phyloP scores from a whole-genome alignment of 2,113 vertebrate species.

The Montifringilla adamsi region DNA sequence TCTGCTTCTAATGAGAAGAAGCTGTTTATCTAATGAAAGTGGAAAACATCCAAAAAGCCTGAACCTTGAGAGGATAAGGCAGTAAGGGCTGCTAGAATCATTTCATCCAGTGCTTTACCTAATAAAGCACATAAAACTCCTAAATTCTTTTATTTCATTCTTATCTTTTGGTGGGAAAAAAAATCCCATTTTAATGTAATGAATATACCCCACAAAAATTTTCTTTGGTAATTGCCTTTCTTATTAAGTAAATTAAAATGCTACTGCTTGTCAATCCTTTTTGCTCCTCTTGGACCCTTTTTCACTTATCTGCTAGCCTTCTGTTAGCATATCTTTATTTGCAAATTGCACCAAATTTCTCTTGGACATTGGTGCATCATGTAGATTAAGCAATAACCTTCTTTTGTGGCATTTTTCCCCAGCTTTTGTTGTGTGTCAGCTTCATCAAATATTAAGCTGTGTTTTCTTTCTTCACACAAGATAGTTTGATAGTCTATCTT shows the following conservation, averaged over 20 bases:
- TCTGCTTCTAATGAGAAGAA: slow-evolving; percentile 36
- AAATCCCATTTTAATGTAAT: background rate
- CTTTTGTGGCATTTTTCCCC: background rate
- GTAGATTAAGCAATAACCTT: background rate
- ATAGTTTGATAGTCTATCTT: background rate
- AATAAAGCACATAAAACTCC: background rate
- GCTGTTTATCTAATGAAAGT: slow-evolving; percentile 44
- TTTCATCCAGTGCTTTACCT: background rate
- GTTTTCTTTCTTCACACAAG: background rate
- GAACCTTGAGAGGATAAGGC: background rate
- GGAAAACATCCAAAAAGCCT: slow-evolving; percentile 38
- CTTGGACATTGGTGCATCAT: background rate
- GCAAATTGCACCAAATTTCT: background rate
- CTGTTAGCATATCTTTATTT: background rate
- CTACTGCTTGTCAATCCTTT: background rate
- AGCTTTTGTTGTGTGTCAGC: background rate
- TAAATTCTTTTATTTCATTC: background rate
- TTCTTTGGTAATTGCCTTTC: background rate
- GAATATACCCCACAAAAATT: background rate
- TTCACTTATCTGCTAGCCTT: background rate
- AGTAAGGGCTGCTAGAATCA: background rate
- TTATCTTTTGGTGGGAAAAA: background rate
- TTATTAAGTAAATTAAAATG: background rate
- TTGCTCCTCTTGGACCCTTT: background rate
- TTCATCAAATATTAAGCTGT: background rate